These are phyloP conservation scores for Bombus waltoni DNA, from an alignment of 1,140 invertebrate genomes.

Conservation along the genomic window DNA sequence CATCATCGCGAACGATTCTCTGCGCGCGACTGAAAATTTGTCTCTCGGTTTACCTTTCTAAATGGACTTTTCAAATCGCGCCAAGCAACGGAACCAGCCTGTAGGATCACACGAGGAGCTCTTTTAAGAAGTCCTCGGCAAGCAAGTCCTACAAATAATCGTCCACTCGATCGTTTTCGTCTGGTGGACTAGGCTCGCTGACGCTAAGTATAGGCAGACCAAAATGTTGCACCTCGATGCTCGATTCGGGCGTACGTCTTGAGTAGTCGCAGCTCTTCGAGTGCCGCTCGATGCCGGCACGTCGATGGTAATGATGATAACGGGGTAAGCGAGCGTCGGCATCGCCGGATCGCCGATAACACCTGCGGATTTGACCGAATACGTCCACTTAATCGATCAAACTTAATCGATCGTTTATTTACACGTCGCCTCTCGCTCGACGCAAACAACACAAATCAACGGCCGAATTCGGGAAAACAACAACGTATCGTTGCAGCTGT, in stretches of 20 bases:
- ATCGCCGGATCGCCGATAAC: conserved; percentile 70
- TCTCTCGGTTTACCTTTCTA: neutral
- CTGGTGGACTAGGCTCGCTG: conserved; percentile 90
- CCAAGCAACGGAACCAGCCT: neutral
- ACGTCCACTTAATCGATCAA: neutral
- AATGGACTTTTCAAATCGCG: neutral
- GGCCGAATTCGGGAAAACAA: no score
- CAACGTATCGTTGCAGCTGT: no score
- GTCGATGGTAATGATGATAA: conserved; percentile 67
- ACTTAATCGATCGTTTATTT: neutral
- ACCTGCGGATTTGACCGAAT: conserved; percentile 15
- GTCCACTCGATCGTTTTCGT: conserved; percentile 84
- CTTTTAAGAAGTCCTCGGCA: conserved; percentile 80
- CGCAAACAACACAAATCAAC: no score
- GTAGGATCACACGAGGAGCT: conserved; percentile 78
- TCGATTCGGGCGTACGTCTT: conserved; percentile 81
- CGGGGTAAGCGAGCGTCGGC: conserved; percentile 71
- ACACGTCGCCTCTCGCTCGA: no score
- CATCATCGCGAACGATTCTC: neutral
- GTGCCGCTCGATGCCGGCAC: conserved; percentile 69
- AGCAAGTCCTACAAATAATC: conserved; percentile 82
- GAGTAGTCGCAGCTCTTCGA: conserved; percentile 77
- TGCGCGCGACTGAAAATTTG: neutral
- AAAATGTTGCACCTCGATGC: conserved; percentile 84
- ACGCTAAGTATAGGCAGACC: conserved; percentile 89